These are phyloP conservation scores for Megaptera novaeangliae DNA, from an alignment of 2,113 vertebrate species.

Conservation along the genomic window DNA sequence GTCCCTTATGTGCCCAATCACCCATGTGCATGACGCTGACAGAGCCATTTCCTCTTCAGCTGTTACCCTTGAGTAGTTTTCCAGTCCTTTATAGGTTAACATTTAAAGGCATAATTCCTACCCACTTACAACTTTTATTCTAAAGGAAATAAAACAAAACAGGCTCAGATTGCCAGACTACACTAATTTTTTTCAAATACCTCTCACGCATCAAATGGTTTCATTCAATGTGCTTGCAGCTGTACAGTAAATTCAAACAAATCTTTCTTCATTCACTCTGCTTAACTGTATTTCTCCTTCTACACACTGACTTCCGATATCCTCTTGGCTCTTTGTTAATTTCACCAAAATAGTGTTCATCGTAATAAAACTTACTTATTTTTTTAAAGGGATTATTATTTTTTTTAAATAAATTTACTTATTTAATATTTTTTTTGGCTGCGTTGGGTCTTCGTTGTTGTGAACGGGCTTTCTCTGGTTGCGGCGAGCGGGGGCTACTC, in stretches of 20 bases:
- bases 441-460: too few species aligned
- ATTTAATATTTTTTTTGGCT: too few species aligned
- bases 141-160: slow-evolving; percentile 38
- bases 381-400: background rate
- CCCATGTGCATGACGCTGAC: background rate
- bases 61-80: background rate
- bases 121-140: slow-evolving; percentile 54
- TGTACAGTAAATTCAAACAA: background rate
- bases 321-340: background rate
- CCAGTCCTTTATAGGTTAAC: background rate
- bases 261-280: background rate
- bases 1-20: background rate
- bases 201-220: background rate
- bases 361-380: background rate
- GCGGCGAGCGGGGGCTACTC: too few species aligned
- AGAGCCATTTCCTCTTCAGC: slow-evolving; percentile 30
- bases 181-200: background rate
- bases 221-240: background rate
- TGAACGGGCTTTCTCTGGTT: too few species aligned
- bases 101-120: slow-evolving; percentile 31
- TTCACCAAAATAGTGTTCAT: background rate
- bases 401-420: too few species aligned
- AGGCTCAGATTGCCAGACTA: background rate
- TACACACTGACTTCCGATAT: background rate
- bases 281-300: background rate